Base-by-base conservation (phyloP, 1,140 invertebrate genomes). In the Pachyrhynchus sulphureomaculatus region DNA sequence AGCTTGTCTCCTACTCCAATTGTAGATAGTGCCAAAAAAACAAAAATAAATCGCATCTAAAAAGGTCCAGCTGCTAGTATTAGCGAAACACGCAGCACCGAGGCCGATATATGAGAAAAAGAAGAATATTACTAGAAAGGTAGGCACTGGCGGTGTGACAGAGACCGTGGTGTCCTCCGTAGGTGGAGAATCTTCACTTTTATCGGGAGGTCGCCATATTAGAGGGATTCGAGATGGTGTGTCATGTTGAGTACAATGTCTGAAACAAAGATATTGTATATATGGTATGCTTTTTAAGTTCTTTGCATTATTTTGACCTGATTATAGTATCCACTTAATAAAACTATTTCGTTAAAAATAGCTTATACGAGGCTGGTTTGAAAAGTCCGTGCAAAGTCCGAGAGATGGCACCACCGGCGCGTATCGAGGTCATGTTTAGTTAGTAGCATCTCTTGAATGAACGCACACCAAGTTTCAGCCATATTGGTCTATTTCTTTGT, bases 11-110 rank as follows among this genome's bases (percentile, higher is more conserved):
- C 90, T 61, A 94, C 91, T 12, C 91, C 91, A 37, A 94, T 93
- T 0, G 92, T 94, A 0, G 89, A 88, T 45, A 94, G 80, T 0
- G 92, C 91, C 24, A 93, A 89, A 74, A n/a, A 94, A 94, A 72
- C 91, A 92, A 75, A 93, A 93, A 76, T 94, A 94, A 15, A 88
- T 86, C 0, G 89, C 88, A 71, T 94, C 90, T 20, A 93, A 80
- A 68, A 91, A 88, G 18, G 83, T 87, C 90, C 90, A 92, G 45
- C 86, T 83, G 69, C 87, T 86, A 82, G 85, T 86, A 2, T 84
- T 77, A 4, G 86, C 87, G 74, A 90, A 90, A 44, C 87, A 80
- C 5, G 82, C 80, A 0, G 88, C 89, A 6, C 89, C 89, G 1
- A 86, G 73, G 62, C 84, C 84, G 26, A 92, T 84, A 73, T 91